Evolutionary conservation across 2,888 invertebrate species (phyloP), one percentile per base, ranked within the genome.

Genomic region (Bellardia bayeri): DNA sequence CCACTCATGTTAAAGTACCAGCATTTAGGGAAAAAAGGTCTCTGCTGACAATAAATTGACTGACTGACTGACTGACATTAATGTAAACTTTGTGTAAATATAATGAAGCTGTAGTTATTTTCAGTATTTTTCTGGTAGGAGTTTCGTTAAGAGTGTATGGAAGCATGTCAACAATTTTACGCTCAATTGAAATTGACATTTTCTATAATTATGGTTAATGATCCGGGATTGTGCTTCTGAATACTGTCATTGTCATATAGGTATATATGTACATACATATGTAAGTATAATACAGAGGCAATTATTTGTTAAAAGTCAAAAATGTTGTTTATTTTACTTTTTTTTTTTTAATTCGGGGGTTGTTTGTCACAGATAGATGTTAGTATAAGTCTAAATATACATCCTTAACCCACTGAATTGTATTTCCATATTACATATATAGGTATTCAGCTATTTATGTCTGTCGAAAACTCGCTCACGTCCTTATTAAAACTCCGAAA

Each of bases 161-260:
- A 23, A 51, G 33, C 66, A 42, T 75, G 74, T 75, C 69, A 75
- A 75, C 68, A 74, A 80, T 85, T 85, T 85, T 42, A 80, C 61
- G 45, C 72, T 68, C 51, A 79, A 75, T 69, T 75, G 80, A 80
- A 68, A 51, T 68, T 85, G 80, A 69, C 68, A 75, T 69, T 69
- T 80, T 80, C 30, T 37, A 63, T 56, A 85, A 75, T 63, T 85
- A 61, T 58, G 68, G 37, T 80, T 68, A 85, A 80, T 80, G 80
- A 75, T 74, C 68, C 74, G 68, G 61, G 16, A n/a, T 33, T 45
- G 58, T 64, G 58, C 54, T n/a, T 76, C 14, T 51, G 37, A 23
- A 58, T 56, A 56, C 13, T 16, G 14, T 71, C 33, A 42, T 72
- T 16, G 23, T 58, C 7, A 7, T 11, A 42, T 0, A 42, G 9